A percentile compares a stretch with the other conserved stretches of the same genome.
These are phyloP conservation scores for Nysson spinosus DNA, from an alignment of 2,888 invertebrate species.

Conservation along the genomic window DNA sequence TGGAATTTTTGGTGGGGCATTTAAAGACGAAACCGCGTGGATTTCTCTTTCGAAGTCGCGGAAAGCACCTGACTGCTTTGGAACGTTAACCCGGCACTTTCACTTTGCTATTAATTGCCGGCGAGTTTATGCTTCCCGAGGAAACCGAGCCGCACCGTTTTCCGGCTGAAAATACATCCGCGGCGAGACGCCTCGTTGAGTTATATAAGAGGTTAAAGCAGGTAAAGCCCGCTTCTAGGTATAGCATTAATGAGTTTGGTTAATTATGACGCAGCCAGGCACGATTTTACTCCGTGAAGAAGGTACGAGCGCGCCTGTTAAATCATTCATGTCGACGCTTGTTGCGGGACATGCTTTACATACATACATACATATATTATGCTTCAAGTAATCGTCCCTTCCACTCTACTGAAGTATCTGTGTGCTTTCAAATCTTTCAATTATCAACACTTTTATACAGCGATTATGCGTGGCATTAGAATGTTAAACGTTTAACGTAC, in stretches of 20 bases:
- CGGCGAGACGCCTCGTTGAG: slow-evolving; percentile 14
- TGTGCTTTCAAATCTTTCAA: no score
- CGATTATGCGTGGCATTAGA: no score
- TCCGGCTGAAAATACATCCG: not conserved
- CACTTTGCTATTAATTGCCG: slow-evolving; percentile 28
- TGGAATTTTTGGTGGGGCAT: no score
- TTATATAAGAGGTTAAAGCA: slow-evolving; percentile 3
- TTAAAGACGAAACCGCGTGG: no score
- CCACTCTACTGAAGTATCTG: no score
- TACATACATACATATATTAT: not conserved
- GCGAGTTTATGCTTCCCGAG: not conserved
- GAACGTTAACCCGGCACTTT: no score
- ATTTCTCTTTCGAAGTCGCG: slow-evolving; percentile 16
- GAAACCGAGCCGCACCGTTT: not conserved
- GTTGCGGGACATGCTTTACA: not conserved
- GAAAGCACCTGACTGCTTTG: no score
- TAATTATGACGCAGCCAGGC: slow-evolving; percentile 27
- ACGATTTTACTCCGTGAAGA: slow-evolving; percentile 20
- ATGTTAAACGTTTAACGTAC: no score
- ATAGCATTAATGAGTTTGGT: slow-evolving; percentile 32
- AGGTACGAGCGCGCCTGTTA: slow-evolving; percentile 14
- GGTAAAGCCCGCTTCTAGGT: slow-evolving; percentile 1
- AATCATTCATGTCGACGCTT: slow-evolving; percentile 21
- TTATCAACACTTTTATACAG: no score
- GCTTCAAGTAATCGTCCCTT: no score